These are phyloP conservation scores for Eolophus roseicapilla DNA, from an alignment of 2,113 vertebrate species.

Conservation along the genomic window DNA sequence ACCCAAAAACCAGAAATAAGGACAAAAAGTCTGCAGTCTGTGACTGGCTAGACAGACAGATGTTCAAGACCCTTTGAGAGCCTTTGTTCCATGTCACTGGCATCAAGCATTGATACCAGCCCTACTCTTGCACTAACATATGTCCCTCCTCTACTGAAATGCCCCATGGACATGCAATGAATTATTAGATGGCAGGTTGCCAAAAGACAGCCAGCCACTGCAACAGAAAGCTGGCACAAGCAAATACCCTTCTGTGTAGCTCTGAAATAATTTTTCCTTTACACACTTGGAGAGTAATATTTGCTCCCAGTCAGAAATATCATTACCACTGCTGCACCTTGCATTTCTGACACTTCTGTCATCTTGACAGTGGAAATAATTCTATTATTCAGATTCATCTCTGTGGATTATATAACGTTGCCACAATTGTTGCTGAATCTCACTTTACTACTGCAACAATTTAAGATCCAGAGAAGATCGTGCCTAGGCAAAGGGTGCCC, in stretches of 20 bases:
- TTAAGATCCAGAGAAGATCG: background rate
- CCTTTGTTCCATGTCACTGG: background rate
- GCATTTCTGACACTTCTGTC: background rate
- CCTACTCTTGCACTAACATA: background rate
- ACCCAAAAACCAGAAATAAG: background rate
- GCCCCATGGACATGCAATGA: background rate
- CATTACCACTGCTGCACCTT: background rate
- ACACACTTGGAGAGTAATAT: background rate
- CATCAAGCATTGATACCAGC: background rate
- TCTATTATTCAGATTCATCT: background rate
- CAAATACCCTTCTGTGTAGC: background rate
- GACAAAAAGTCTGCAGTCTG: background rate
- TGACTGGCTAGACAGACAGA: background rate
- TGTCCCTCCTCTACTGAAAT: background rate
- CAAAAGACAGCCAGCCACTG: background rate
- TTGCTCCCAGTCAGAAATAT: background rate
- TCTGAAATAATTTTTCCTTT: background rate
- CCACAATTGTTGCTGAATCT: background rate
- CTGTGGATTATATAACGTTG: background rate
- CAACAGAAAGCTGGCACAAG: background rate
- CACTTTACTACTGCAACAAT: background rate
- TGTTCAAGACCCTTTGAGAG: background rate
- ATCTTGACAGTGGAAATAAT: background rate
- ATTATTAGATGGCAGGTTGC: conserved; percentile 20
- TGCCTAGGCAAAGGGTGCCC: background rate